Evolutionary conservation across 1,140 invertebrate genomes (phyloP).

Genomic region (Drosophila hydei): DNA sequence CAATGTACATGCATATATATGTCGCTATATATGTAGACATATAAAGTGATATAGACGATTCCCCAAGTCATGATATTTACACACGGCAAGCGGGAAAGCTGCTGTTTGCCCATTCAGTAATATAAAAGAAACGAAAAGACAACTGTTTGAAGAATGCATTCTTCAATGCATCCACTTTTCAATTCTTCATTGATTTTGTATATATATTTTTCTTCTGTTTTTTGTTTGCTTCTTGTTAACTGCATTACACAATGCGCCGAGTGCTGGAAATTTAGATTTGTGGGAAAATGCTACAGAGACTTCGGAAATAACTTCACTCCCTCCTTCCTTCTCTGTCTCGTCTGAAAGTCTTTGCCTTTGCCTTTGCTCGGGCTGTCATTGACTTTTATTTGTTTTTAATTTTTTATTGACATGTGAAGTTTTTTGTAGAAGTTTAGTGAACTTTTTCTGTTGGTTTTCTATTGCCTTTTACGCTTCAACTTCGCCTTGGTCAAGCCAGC

Average conservation of each 20-base stretch:
- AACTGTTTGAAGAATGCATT: slow-evolving; percentile 71
- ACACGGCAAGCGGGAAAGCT: slow-evolving; percentile 34
- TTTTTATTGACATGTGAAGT: slow-evolving; percentile 82
- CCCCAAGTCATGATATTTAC: slow-evolving; percentile 47
- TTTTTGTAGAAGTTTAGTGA: slow-evolving; percentile 74
- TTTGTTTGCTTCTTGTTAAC: slow-evolving; percentile 78
- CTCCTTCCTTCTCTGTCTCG: no score
- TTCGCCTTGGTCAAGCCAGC: slow-evolving; percentile 27
- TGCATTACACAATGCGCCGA: slow-evolving; percentile 69
- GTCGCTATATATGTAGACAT: slow-evolving; percentile 1
- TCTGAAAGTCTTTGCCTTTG: background rate
- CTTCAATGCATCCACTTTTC: slow-evolving; percentile 4
- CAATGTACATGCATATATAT: background rate
- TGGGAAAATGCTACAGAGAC: slow-evolving; percentile 59
- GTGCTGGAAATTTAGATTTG: slow-evolving; percentile 73
- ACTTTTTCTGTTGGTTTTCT: slow-evolving; percentile 59
- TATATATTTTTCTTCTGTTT: slow-evolving; percentile 4
- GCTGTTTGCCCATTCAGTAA: slow-evolving; percentile 36
- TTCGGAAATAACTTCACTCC: slow-evolving; percentile 4
- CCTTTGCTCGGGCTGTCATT: slow-evolving; percentile 51
- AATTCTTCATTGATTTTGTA: slow-evolving; percentile 48
- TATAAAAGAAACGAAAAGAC: slow-evolving; percentile 16
- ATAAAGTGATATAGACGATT: slow-evolving; percentile 6
- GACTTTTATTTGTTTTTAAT: slow-evolving; percentile 81
- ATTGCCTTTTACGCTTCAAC: slow-evolving; percentile 37